Conservation (phyloP, 2,113 vertebrate genomes). For the Urocynchramus pylzowi region DNA sequence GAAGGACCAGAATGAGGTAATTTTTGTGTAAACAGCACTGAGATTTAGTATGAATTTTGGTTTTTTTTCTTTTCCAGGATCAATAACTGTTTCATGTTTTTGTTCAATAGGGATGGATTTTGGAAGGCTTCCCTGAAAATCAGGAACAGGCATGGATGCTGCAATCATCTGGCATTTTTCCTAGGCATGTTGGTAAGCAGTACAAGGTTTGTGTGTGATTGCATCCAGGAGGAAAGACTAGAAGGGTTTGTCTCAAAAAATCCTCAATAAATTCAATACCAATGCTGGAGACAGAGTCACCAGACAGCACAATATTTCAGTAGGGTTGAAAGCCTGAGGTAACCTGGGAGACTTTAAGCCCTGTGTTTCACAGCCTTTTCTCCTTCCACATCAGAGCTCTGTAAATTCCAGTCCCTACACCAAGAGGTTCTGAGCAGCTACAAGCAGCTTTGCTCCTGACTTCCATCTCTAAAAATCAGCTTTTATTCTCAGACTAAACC, state of each 20-base stretch:
- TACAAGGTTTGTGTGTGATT: not conserved
- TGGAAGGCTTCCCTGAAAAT: constrained; percentile 84
- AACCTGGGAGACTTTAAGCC: not conserved
- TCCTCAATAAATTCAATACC: not conserved
- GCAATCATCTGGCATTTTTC: constrained; percentile 80
- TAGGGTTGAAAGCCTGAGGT: not conserved
- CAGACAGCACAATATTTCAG: not conserved
- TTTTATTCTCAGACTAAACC: not conserved
- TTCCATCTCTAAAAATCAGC: not conserved
- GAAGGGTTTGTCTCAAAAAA: not conserved
- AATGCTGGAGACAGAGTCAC: not conserved
- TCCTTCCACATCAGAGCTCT: not conserved
- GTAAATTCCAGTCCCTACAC: not conserved
- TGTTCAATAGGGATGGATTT: constrained; percentile 86
- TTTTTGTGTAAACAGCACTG: not conserved
- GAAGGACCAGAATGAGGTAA: not conserved
- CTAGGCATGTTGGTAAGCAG: constrained; percentile 86
- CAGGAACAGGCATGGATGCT: constrained; percentile 80
- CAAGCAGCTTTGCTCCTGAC: not conserved
- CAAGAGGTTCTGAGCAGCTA: not conserved
- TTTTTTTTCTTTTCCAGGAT: not conserved
- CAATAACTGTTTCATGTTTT: constrained; percentile 2
- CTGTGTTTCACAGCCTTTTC: not conserved
- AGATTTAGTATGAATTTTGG: not conserved
- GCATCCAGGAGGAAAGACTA: not conserved